Evolutionary conservation across 2,888 invertebrate genomes (phyloP), one percentile per base, ranked within the genome.

Genomic region (Drosophila lutescens): DNA sequence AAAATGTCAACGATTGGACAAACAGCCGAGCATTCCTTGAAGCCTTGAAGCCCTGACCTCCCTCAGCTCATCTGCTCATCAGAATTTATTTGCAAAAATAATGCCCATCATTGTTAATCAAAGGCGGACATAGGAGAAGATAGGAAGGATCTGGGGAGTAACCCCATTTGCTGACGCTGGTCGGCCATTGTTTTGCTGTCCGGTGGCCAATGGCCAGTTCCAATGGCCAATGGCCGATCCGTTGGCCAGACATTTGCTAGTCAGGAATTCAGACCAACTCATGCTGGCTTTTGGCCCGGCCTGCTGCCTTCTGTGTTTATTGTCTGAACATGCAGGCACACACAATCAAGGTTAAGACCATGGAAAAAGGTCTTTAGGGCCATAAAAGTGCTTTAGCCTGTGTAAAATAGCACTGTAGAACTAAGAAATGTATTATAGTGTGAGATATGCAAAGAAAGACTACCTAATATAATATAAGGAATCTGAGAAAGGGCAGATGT

Each of bases 41-140:
- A 26, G 23, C 51, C 54, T 47, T 53, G 26, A 26, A 26, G 23
- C 51, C 54, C 43, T 53, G 43, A 36, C 54, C 26, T 55, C 38
- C 46, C 46, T n/a, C 23, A 10, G n/a, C 47, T 41, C 30, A 15
- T n/a, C 43, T 43, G 26, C 30, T 41, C 32, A 34, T 36, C 49
- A n/a, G 71, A 86, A 74, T 80, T 78, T 79, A 86, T 83, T 79
- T 86, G 80, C 76, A 80, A 80, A 85, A 85, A 83, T 86, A 88
- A 85, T 88, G 88, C 81, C 88, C 85, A 88, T 86, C 88, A 88
- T 83, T 79, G 84, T 77, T 88, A 88, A 86, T 86, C 88, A 88
- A 80, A 83, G 72, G 63, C 53, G 51, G 40, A 49, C 56, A 30
- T 57, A 26, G 61, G 40, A 23, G 51, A 36, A 49, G 54, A 30